Percentiles rank a stretch among this genome's conserved stretches.
These are phyloP conservation scores for Ostrea edulis DNA, from an alignment of 1,140 invertebrate species.

Conservation along the genomic window DNA sequence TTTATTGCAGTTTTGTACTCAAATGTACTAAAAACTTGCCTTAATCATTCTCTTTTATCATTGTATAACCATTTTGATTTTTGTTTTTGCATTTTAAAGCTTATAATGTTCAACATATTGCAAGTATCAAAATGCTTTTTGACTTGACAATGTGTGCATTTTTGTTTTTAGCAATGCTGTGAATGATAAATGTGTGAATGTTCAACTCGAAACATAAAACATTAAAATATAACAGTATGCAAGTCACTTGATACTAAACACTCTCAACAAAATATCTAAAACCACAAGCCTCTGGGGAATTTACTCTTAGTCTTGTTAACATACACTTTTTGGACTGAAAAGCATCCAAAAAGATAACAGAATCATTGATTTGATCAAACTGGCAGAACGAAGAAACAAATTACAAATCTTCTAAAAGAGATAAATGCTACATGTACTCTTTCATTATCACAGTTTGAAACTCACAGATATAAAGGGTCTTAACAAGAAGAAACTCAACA, in stretches of 20 bases:
- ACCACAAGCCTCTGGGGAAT: constrained; percentile 15
- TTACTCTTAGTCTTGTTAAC: background rate
- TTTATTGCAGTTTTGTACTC: background rate
- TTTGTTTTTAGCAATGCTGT: background rate
- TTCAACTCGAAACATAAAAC: background rate
- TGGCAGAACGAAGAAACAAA: no score
- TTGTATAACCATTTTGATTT: background rate
- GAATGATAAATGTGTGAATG: constrained; percentile 17
- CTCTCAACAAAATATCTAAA: background rate
- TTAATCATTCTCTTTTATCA: background rate
- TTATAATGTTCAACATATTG: background rate
- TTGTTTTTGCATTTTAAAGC: background rate
- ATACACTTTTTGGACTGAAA: no score
- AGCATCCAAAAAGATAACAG: no score
- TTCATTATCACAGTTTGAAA: no score
- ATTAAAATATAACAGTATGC: background rate
- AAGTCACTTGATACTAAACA: constrained; percentile 6
- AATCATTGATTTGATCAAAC: no score
- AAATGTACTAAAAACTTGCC: background rate
- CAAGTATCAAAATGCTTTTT: background rate
- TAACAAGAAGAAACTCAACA: no score
- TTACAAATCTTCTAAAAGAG: no score
- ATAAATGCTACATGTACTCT: no score
- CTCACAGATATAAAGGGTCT: no score
- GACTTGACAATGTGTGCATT: background rate